Conservation (phyloP, 2,797 vertebrate species). For the Gallinago nigripennis region DNA sequence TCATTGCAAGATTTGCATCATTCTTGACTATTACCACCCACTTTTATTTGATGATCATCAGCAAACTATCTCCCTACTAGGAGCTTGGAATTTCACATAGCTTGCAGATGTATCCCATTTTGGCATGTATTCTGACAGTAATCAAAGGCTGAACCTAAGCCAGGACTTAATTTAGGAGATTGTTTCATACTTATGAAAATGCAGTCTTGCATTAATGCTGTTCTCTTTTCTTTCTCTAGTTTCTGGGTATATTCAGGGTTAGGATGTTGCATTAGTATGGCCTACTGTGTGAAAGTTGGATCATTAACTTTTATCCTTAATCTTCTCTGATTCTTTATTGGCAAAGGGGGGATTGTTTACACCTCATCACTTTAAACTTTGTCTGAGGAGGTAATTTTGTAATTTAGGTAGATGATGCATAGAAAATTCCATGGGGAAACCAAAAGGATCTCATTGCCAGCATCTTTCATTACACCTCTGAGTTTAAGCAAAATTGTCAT, state of each 20-base stretch:
- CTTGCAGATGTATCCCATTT: neutral
- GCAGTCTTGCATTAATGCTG: accelerated
- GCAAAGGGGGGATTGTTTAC: neutral
- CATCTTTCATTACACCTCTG: neutral
- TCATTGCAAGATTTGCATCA: neutral
- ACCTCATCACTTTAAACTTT: neutral
- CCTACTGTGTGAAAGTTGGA: neutral
- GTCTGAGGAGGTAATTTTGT: neutral
- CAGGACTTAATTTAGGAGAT: neutral
- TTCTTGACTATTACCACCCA: neutral
- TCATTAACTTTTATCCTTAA: neutral
- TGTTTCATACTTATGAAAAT: neutral
- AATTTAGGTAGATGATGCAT: neutral
- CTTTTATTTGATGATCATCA: neutral
- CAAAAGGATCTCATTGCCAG: neutral
- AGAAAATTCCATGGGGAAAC: neutral
- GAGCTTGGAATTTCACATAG: neutral
- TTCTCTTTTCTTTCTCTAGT: neutral
- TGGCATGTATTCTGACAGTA: neutral
- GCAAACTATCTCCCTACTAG: neutral
- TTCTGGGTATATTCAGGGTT: neutral
- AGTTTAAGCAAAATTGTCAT: neutral
- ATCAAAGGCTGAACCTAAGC: neutral
- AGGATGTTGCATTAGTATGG: neutral
- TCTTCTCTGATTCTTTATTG: neutral